Evolutionary conservation across 2,797 vertebrate species (phyloP), one percentile per base, ranked within the genome.

Genomic region (Carapus acus): DNA sequence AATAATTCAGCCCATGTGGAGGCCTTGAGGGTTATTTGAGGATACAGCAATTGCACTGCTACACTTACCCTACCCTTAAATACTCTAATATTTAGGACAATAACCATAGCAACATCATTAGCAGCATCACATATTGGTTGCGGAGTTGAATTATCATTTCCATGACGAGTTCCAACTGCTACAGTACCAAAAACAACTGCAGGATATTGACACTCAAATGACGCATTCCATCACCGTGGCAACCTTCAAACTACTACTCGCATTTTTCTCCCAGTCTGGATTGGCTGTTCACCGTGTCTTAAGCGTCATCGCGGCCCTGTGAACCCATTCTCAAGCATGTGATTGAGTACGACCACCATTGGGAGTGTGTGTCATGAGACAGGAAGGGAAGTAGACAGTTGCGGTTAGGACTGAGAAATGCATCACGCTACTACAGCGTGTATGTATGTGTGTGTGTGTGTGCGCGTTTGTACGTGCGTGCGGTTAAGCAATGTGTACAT

Each of bases 371-470:
- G 74, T 82, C 85, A 85, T 71, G 62, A 58, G 80, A 77, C 77
- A 47, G 73, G 77, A 77, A 77, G 55, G 61, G 76, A 84, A 82
- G 80, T 67, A 76, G 76, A 72, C 54, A 33, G 54, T 76, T 58
- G 72, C 69, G 79, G 78, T 69, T 56, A 50, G 51, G 59, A 71
- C 8, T 44, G 67, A 64, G 77, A 77, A 81, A 67, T 77, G 74
- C 80, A 70, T 82, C 64, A 63, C 54, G 41, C 31, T 24, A 17
- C 27, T 40, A 17, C 41, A 22, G 36, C 43, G 40, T 45, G 52
- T 9, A 21, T 52, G 3, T 20, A 15, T 43, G 36, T 43, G 19
- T 40, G 7, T 29, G 13, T 34, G 9, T 51, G 48, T 27, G n/a
- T 67, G 23, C 4, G 12, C 34, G 9, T 20, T 4, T n/a, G n/a